phyloP scores from a whole-genome alignment of 2,797 vertebrate species.

The Hydrocynus forskahlii region DNA sequence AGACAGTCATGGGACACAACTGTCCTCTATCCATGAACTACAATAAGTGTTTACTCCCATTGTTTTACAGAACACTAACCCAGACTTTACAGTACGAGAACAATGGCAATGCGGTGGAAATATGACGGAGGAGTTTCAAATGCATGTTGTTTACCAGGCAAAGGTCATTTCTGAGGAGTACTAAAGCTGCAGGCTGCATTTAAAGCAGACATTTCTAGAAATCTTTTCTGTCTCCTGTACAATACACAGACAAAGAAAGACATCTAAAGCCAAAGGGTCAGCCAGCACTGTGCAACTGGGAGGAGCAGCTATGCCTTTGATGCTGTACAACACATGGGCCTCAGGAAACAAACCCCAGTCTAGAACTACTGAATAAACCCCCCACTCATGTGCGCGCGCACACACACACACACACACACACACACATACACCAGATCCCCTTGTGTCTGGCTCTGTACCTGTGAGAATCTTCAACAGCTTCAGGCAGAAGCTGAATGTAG shows the following conservation, averaged over 20 bases:
- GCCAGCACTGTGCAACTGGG: conserved; percentile 30
- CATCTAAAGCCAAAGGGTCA: conserved; percentile 39
- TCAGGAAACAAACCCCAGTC: conserved; percentile 29
- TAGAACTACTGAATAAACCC: not conserved
- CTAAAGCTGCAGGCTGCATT: conserved; percentile 4
- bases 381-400: not conserved
- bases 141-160: conserved; percentile 13
- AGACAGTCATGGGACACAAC: not conserved
- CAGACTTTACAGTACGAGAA: not conserved
- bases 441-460: conserved; percentile 50
- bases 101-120: not conserved
- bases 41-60: conserved; percentile 9
- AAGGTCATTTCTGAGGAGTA: conserved; percentile 19
- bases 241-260: conserved; percentile 21
- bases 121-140: not conserved
- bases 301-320: conserved; percentile 37
- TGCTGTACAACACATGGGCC: conserved; percentile 37
- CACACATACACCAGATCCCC: conserved; percentile 27
- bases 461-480: conserved; percentile 31
- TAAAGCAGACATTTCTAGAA: conserved; percentile 17
- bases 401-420: not conserved
- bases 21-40: not conserved
- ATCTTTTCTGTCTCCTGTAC: not conserved
- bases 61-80: not conserved
- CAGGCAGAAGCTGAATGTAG: conserved; percentile 4